These are phyloP conservation scores for Arctocebus calabarensis DNA, from an alignment of 2,797 vertebrate genomes.

Conservation along the genomic window DNA sequence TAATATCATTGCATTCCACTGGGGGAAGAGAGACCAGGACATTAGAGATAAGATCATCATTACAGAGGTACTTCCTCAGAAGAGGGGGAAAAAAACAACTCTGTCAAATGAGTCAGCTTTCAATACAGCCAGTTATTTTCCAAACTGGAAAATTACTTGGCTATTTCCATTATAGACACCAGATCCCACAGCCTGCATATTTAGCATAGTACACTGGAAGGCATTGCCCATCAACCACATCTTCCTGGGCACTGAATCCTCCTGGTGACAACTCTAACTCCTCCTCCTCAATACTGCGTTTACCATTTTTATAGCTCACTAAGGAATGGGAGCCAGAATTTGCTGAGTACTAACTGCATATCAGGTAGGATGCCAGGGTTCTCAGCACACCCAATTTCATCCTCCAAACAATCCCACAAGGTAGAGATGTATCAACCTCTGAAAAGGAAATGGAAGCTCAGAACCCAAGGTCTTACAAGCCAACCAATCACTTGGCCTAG, in stretches of 20 bases:
- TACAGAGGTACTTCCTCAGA: neutral
- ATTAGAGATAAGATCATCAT: conserved; percentile 34
- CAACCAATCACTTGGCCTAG: neutral
- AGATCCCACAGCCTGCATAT: conserved; percentile 38
- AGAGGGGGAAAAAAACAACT: neutral
- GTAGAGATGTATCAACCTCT: neutral
- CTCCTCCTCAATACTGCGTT: neutral
- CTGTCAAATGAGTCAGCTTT: conserved; percentile 53
- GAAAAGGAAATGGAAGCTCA: conserved; percentile 17
- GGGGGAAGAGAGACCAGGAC: neutral
- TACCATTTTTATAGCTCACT: neutral
- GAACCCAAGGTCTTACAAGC: neutral
- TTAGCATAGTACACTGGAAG: neutral
- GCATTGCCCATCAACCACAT: neutral
- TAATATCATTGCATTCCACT: neutral
- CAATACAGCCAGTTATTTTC: conserved; percentile 68
- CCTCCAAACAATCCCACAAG: neutral
- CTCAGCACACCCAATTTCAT: neutral
- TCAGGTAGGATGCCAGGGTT: neutral
- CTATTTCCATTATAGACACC: conserved; percentile 58
- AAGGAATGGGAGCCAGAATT: neutral
- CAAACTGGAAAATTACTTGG: conserved; percentile 68
- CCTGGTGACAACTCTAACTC: neutral
- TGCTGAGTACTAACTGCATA: neutral
- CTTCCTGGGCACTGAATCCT: neutral